Conservation (phyloP, 2,113 vertebrate genomes). For the Pristiophorus japonicus region DNA sequence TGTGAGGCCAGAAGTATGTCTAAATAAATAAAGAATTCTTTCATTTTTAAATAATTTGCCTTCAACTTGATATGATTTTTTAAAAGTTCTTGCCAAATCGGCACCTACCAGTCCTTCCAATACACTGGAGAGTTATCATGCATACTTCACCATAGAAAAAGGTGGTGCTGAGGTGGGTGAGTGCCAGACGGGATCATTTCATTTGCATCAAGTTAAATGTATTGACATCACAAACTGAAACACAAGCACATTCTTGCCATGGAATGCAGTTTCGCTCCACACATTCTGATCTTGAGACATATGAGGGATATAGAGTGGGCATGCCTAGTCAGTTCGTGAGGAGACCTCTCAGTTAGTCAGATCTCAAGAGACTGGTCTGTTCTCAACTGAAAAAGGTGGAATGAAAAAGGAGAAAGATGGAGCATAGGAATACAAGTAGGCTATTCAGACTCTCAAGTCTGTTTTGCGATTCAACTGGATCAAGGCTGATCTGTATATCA, state of each 20-base stretch:
- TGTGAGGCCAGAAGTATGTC: background rate
- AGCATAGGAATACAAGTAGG: background rate
- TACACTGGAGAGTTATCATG: background rate
- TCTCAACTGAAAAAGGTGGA: background rate
- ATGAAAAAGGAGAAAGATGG: background rate
- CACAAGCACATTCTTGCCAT: background rate
- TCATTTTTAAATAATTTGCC: background rate
- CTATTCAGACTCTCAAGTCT: background rate
- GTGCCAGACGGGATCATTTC: background rate
- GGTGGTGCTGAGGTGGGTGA: background rate
- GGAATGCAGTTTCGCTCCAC: background rate
- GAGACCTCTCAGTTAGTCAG: background rate
- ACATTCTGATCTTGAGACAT: background rate
- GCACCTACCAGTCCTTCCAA: too few relatives aligned
- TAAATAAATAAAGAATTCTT: background rate
- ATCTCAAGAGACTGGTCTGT: background rate
- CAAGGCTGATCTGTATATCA: background rate
- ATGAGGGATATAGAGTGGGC: background rate
- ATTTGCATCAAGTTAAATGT: background rate
- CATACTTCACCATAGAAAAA: background rate
- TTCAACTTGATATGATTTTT: background rate
- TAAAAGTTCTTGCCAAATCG: too few relatives aligned
- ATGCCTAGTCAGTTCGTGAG: background rate
- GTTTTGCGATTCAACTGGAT: background rate
- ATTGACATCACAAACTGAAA: background rate